Percentiles rank a stretch among this genome's conserved stretches.
Conservation (phyloP, 30 jellyfish, hydroid and myxozoan species). For the Turritopsis rubra region DNA sequence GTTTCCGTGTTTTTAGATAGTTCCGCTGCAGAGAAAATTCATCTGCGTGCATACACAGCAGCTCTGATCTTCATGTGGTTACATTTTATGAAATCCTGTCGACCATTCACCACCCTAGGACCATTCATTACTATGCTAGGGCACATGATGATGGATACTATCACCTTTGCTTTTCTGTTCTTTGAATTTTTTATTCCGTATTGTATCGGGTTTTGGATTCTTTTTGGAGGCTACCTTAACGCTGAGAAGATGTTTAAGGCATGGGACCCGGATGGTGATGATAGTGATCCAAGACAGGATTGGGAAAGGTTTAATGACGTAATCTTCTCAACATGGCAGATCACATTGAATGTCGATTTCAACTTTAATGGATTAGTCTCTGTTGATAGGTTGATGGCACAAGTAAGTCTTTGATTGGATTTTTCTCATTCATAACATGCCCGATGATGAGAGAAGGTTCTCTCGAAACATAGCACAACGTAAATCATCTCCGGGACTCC, state of each 20-base stretch:
- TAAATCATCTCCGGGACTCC: too few species aligned
- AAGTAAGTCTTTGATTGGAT: conserved; percentile 40
- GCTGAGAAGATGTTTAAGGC: conserved; percentile 52
- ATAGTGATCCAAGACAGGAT: conserved; percentile 42
- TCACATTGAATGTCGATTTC: conserved; percentile 72
- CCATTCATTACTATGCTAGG: conserved; percentile 96
- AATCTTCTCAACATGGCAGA: conserved; percentile 82
- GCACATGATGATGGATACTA: conserved; percentile 77
- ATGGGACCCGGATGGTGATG: conserved; percentile 16
- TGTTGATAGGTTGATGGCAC: conserved; percentile 89
- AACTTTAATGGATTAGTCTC: conserved; percentile 51
- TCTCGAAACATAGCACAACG: too few species aligned
- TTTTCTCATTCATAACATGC: too few species aligned
- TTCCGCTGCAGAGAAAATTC: conserved; percentile 43
- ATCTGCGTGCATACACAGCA: conserved; percentile 66
- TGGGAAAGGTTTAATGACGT: conserved; percentile 72
- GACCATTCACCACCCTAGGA: conserved; percentile 91
- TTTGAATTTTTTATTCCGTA: conserved; percentile 90
- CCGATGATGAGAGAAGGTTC: too few species aligned
- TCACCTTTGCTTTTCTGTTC: conserved; percentile 79
- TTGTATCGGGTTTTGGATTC: conserved; percentile 86
- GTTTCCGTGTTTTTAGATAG: conserved; percentile 35
- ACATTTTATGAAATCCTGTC: conserved; percentile 87
- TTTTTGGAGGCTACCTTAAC: conserved; percentile 59
- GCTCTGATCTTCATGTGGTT: conserved; percentile 82